Percentiles rank a stretch among this genome's conserved stretches.
These are phyloP conservation scores for Lophotis ruficrista DNA, from an alignment of 2,113 vertebrate genomes.

Conservation along the genomic window DNA sequence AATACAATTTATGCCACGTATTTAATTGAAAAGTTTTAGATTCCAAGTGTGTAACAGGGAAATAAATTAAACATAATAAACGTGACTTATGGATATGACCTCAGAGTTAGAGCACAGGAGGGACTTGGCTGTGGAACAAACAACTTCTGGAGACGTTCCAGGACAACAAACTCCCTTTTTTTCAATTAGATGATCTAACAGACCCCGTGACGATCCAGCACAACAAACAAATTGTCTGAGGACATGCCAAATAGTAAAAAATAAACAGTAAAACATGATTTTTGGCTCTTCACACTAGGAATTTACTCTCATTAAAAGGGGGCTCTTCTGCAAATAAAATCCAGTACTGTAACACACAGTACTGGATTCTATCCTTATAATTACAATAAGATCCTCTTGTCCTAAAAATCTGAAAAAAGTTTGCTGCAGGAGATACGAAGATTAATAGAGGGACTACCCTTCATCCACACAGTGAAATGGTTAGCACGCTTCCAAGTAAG, in stretches of 20 bases:
- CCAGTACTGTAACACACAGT: neutral
- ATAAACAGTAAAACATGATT: slow-evolving; percentile 51
- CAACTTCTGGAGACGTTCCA: slow-evolving; percentile 65
- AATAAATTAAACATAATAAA: slow-evolving; percentile 45
- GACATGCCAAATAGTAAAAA: slow-evolving; percentile 60
- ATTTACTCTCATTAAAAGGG: slow-evolving; percentile 34
- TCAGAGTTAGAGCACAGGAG: slow-evolving; percentile 45
- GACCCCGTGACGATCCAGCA: slow-evolving; percentile 69
- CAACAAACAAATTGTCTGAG: slow-evolving; percentile 71
- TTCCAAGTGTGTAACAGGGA: neutral
- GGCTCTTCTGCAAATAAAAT: slow-evolving; percentile 34
- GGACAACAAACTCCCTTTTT: slow-evolving; percentile 67
- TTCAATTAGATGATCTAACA: slow-evolving; percentile 75
- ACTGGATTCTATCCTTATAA: neutral
- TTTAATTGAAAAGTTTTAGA: neutral
- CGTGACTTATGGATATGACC: slow-evolving; percentile 34
- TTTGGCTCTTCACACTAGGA: slow-evolving; percentile 52
- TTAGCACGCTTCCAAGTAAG: neutral
- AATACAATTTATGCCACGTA: neutral
- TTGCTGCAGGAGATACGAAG: neutral
- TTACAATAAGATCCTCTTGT: slow-evolving; percentile 3
- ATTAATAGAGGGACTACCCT: neutral
- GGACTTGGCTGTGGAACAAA: slow-evolving; percentile 52
- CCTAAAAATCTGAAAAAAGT: neutral
- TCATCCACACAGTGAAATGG: neutral